Evolutionary conservation across 1,140 invertebrate genomes (phyloP).

Genomic region (Ephestia elutella): DNA sequence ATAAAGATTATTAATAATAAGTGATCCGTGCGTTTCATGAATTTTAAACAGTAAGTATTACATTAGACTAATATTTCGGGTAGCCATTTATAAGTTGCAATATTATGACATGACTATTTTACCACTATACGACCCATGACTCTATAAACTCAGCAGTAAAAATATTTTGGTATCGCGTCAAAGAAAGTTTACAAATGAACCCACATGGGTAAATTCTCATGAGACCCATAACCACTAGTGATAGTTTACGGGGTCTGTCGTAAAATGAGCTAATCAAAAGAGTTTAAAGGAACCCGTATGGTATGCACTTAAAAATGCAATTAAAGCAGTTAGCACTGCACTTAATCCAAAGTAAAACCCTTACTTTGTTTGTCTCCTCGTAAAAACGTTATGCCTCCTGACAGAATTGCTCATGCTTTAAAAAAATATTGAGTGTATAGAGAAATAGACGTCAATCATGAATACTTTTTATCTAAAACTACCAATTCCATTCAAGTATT

Average conservation of each 20-base stretch:
- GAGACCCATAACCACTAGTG: neutral
- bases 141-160: no score
- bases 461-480: no score
- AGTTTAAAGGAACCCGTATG: conserved; percentile 25
- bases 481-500: no score
- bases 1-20: no score
- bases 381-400: conserved; percentile 50
- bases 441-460: neutral
- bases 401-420: conserved; percentile 19
- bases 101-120: no score
- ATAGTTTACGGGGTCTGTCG: conserved; percentile 6
- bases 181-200: neutral
- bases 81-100: no score
- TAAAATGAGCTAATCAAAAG: conserved; percentile 28
- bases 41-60: no score
- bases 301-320: conserved; percentile 45
- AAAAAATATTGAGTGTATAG: neutral
- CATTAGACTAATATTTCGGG: no score
- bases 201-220: neutral
- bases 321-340: conserved; percentile 35
- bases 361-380: conserved; percentile 47
- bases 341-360: conserved; percentile 21
- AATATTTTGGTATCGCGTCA: neutral
- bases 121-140: no score
- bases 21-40: no score